phyloP scores from a whole-genome alignment of 2,113 vertebrate genomes.

The Actenoides lindsayi region DNA sequence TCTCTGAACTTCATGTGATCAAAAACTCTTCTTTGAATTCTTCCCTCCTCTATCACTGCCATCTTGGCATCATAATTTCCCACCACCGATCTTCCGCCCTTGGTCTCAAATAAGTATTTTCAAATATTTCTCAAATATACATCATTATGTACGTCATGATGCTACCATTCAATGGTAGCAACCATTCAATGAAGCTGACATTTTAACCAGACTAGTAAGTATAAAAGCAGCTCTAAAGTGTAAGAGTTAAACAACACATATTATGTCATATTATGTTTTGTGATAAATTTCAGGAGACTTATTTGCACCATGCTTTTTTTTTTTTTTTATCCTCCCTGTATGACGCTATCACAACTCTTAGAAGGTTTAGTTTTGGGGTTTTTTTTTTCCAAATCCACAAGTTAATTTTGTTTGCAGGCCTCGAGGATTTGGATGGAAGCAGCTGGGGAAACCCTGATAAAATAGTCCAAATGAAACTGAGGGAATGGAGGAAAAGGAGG shows the following conservation, averaged over 20 bases:
- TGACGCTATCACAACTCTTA: neutral
- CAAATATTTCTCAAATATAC: neutral
- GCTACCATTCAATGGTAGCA: neutral
- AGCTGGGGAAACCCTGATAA: too few species aligned
- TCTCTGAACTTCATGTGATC: neutral
- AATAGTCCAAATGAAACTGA: too few species aligned
- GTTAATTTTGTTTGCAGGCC: too few species aligned
- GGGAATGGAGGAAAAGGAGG: too few species aligned
- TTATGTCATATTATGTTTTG: neutral
- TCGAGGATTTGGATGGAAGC: too few species aligned
- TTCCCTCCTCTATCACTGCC: neutral
- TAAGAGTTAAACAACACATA: neutral
- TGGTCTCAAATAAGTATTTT: neutral
- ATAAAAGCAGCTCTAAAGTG: neutral
- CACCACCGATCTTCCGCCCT: neutral
- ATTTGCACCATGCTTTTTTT: neutral
- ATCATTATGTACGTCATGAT: neutral
- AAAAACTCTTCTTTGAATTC: neutral
- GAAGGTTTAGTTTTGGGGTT: too few species aligned
- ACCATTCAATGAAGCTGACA: neutral
- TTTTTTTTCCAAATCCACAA: too few species aligned
- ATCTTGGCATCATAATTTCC: neutral
- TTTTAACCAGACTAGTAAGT: neutral
- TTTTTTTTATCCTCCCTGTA: too few species aligned
- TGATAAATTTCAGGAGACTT: neutral